A percentile compares a stretch with the other conserved stretches of the same genome.
Conservation (phyloP, 1,140 invertebrate genomes). For the Papilio dardanus region DNA sequence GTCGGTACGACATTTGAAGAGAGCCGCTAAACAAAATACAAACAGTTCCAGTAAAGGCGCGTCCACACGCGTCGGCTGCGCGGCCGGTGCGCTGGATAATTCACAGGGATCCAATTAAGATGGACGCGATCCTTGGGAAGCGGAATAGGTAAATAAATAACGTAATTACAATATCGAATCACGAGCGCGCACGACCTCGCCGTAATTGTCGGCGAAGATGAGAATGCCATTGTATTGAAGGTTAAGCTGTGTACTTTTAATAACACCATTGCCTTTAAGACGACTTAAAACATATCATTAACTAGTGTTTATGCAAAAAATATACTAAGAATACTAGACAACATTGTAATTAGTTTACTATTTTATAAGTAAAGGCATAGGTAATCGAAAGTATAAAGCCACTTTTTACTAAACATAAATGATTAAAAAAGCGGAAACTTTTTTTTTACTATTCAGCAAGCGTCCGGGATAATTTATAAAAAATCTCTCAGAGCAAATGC, state of each 20-base stretch:
- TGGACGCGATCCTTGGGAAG: constrained; percentile 73
- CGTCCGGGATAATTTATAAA: constrained; percentile 36
- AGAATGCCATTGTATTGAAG: constrained; percentile 59
- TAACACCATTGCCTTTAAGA: constrained; percentile 41
- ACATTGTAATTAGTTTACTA: background rate
- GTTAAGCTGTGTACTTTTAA: constrained; percentile 55
- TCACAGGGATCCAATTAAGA: constrained; percentile 72
- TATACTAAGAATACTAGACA: background rate
- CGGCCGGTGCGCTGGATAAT: constrained; percentile 64
- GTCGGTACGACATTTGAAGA: constrained; percentile 79
- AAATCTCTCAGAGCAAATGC: constrained; percentile 25
- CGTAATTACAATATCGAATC: constrained; percentile 77
- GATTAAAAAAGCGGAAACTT: constrained; percentile 29
- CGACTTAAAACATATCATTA: background rate
- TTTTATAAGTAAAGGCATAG: background rate
- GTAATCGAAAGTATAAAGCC: background rate
- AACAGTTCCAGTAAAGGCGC: constrained; percentile 73
- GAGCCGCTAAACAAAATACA: constrained; percentile 79
- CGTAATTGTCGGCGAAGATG: constrained; percentile 67
- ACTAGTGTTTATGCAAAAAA: background rate
- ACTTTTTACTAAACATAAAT: background rate
- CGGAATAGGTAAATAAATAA: constrained; percentile 73
- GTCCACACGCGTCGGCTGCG: constrained; percentile 56
- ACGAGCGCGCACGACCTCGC: constrained; percentile 63
- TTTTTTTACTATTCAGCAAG: constrained; percentile 28